A percentile compares a stretch with the other conserved stretches of the same genome.
phyloP scores from a whole-genome alignment of 2,888 invertebrate species.

The Apoda limacodes region DNA sequence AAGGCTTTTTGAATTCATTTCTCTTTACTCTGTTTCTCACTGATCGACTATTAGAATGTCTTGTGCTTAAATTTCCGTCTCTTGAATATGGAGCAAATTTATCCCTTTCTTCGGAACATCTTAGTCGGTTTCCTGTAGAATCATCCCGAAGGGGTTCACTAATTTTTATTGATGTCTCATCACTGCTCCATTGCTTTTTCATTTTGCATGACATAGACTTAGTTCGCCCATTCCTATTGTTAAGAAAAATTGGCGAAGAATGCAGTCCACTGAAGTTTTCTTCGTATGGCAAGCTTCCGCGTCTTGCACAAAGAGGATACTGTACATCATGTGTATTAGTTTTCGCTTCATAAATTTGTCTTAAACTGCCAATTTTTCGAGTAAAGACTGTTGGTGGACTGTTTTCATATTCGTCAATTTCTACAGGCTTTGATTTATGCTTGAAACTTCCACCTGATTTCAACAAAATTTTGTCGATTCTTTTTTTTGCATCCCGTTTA shows the following conservation, averaged over 20 bases:
- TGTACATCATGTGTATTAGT: slow-evolving; percentile 53
- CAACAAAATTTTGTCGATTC: slow-evolving; percentile 66
- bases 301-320: slow-evolving; percentile 43
- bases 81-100: slow-evolving; percentile 40
- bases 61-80: slow-evolving; percentile 42
- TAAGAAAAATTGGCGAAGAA: no score
- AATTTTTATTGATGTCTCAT: slow-evolving; percentile 38
- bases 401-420: slow-evolving; percentile 27
- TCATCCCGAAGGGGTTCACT: slow-evolving; percentile 32
- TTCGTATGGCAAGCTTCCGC: slow-evolving; percentile 46
- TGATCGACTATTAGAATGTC: slow-evolving; percentile 50
- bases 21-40: slow-evolving; percentile 50
- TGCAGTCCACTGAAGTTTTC: no score
- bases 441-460: slow-evolving; percentile 81
- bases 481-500: slow-evolving; percentile 43
- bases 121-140: slow-evolving; percentile 41
- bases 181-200: slow-evolving; percentile 40
- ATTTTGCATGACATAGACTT: no score
- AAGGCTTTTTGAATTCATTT: slow-evolving; percentile 50
- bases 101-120: slow-evolving; percentile 49
- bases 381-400: slow-evolving; percentile 52
- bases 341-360: slow-evolving; percentile 84
- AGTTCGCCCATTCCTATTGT: no score
- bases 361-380: slow-evolving; percentile 76
- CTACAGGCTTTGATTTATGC: slow-evolving; percentile 48